Base-by-base conservation (phyloP, 2,888 invertebrate species). In the Cataglyphis rosenhaueri region DNA sequence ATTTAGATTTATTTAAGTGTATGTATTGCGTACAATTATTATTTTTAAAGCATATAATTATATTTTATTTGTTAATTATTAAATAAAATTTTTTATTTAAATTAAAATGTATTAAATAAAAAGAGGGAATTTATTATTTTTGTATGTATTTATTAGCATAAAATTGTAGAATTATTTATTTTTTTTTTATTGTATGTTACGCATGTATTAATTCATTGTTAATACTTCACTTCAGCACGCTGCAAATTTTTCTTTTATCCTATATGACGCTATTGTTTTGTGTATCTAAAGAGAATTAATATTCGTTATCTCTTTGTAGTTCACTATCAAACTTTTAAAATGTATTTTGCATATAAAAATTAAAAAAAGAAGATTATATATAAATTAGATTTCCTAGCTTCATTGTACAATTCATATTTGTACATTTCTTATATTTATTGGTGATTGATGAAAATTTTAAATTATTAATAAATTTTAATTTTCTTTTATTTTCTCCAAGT, bases 271-370 rank as follows among this genome's bases (percentile, higher is more conserved):
- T 74, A 48, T 64, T 64, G 21, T 75, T 75, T 73, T 29, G 9
- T 5, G 12, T 25, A 15, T 15, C 52, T 76, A 29, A 38, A 38
- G 38, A 35, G 44, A 65, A 76, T 76, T 76, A 76, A 76, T 76
- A 76, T 76, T 76, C 15, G 15, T 55, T 38, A 38, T 66, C 38
- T 15, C 55, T 76, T 76, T 76, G 38, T 52, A 2, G n/a, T 38
- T 68, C 15, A 29, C 38, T 41, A 29, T 3, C n/a, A 15, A 76
- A 68, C 29, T 55, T 52, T 66, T 25, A 76, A 66, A 55, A 52
- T 52, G 55, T 55, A 55, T 66, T 76, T 55, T 55, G 9, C n/a
- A 66, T 68, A 55, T n/a, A n/a, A n/a, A 68, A 41, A 18, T 6
- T 35, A 35, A 21, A 66, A 48, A 38, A 66, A 29, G 8, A 5